Evolutionary conservation across 2,888 invertebrate species (phyloP), one percentile per base, ranked within the genome.

Genomic region (Venustoraphidia nigricollis): DNA sequence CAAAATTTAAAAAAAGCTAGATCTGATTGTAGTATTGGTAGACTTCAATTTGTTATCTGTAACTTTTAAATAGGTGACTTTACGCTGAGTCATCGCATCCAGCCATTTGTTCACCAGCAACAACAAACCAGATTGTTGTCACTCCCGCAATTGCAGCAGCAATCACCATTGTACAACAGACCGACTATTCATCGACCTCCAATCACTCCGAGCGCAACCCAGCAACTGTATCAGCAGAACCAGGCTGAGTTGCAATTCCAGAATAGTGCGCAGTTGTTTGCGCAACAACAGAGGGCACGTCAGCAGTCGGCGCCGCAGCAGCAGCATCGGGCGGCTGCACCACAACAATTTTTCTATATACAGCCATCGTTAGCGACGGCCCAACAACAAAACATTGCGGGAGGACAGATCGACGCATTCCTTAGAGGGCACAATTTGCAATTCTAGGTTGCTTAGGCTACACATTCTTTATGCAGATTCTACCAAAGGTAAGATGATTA

Each of bases 371-470:
- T 56, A 8, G 54, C 57, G 36, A 56, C 57, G 8, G 48, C 58
- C 45, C 53, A 49, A 41, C 56, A 61, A 52, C 54, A 55, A 4
- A 55, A 51, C 14, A 69, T 78, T 50, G 76, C 81, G 41, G 70
- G 75, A 38, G 83, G 85, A 8, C 86, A 85, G 62, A 84, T 88
- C 58, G 86, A 86, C 62, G 81, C 84, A 49, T 88, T 86, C 68
- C 74, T 88, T 52, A 74, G 85, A 64, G 83, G 82, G 49, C 79
- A 79, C 62, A 77, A 77, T 61, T 76, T 79, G 59, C 76, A 77
- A 62, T 76, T 73, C 64, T 78, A 76, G 69, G 59, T 52, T 53
- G 48, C 49, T 41, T 56, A 58, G 55, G 56, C 51, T 58, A 55
- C 57, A 52, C 46, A 39, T n/a, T 10, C 9, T 39, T 39, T 10